phyloP scores from a whole-genome alignment of 2,888 invertebrate genomes.

The Ectemnius lituratus region DNA sequence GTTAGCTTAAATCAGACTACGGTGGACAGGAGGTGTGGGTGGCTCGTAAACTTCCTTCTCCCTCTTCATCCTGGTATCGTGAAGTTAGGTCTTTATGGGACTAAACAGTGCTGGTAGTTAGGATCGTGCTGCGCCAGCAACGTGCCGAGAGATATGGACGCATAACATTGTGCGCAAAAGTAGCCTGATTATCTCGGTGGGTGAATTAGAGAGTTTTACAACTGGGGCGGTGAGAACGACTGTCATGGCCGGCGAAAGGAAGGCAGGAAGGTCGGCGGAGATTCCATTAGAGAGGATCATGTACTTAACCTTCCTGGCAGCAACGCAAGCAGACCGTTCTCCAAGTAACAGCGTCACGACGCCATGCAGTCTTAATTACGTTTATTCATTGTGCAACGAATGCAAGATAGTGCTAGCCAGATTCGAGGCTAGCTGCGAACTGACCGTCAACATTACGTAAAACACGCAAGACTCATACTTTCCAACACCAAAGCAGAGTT shows the following conservation, averaged over 20 bases:
- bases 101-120: neutral
- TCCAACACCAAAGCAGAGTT: neutral
- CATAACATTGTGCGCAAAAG: constrained; percentile 16
- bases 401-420: neutral
- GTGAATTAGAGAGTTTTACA: constrained; percentile 29
- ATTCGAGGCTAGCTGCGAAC: constrained; percentile 6
- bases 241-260: constrained; percentile 16
- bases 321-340: constrained; percentile 12
- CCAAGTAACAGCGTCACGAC: constrained; percentile 17
- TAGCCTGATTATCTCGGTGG: neutral
- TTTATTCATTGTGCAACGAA: constrained; percentile 33
- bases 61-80: constrained; percentile 3
- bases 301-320: constrained; percentile 33
- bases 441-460: neutral
- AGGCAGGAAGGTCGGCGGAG: constrained; percentile 32
- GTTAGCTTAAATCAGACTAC: no score
- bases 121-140: neutral
- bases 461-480: neutral
- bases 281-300: constrained; percentile 53
- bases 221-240: constrained; percentile 26
- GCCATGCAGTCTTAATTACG: constrained; percentile 49
- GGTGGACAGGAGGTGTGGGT: no score
- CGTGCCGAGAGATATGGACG: constrained; percentile 11
- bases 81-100: neutral
- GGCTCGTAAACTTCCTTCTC: constrained; percentile 11